phyloP scores from a whole-genome alignment of 2,888 invertebrate genomes.

The Entomobrya multifasciata region DNA sequence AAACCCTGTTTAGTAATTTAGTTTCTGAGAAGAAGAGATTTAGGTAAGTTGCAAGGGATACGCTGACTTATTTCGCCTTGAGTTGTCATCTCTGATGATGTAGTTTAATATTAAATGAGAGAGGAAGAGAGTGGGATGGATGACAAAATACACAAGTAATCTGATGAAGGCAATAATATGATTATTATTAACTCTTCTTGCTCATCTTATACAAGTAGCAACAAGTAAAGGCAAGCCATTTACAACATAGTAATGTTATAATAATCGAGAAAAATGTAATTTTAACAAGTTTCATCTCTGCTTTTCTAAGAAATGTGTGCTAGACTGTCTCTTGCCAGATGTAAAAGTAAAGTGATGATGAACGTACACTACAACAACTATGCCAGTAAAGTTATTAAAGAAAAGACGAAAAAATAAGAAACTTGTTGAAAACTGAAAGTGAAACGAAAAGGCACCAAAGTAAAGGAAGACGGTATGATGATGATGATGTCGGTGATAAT shows the following conservation, averaged over 20 bases:
- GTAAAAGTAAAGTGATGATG: neutral
- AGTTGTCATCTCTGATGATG: no score
- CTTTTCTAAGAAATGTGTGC: neutral
- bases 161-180: conserved; percentile 6
- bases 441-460: neutral
- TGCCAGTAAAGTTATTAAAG: neutral
- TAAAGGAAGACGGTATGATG: neutral
- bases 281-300: conserved; percentile 19
- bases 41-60: no score
- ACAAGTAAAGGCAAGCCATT: conserved; percentile 22
- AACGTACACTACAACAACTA: no score
- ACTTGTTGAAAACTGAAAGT: conserved; percentile 61
- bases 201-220: neutral
- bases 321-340: neutral
- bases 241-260: neutral
- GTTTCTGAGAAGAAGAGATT: no score
- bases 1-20: no score
- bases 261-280: conserved; percentile 14
- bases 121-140: no score
- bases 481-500: conserved; percentile 38
- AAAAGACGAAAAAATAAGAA: neutral
- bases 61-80: no score
- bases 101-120: no score
- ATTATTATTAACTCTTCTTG: conserved; percentile 15
- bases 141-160: neutral